Percentiles rank a stretch among this genome's conserved stretches.
phyloP scores from a whole-genome alignment of 2,888 invertebrate species.

The Tipula vernalis region DNA sequence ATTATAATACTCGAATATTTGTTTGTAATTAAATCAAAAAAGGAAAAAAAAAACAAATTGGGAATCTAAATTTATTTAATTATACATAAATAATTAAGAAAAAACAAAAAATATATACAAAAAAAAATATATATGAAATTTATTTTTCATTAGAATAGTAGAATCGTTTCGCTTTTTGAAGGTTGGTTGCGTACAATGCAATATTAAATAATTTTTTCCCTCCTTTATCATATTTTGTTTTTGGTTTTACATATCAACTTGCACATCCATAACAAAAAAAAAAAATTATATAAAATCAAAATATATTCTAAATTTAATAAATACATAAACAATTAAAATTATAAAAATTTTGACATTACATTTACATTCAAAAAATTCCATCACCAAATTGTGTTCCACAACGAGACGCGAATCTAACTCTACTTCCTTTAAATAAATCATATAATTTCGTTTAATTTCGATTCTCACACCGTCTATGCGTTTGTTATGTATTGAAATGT shows the following conservation, averaged over 20 bases:
- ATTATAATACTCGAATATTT: background rate
- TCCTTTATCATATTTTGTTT: background rate
- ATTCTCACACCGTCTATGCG: background rate
- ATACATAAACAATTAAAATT: background rate
- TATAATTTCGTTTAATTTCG: background rate
- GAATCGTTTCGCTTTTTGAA: background rate
- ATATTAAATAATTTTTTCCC: background rate
- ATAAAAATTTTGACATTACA: background rate
- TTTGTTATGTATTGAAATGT: background rate
- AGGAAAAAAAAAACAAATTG: background rate
- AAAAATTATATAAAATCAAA: background rate
- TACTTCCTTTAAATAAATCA: background rate
- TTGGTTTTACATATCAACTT: background rate
- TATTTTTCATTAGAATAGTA: background rate
- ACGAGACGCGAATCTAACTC: background rate
- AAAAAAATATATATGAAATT: background rate
- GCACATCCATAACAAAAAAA: background rate
- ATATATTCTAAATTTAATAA: background rate
- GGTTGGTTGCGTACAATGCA: background rate
- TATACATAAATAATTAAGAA: background rate
- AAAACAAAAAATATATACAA: background rate
- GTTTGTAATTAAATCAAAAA: background rate
- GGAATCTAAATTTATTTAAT: background rate
- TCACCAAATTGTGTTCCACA: background rate
- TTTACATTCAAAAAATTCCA: background rate